Base-by-base conservation (phyloP, 2,113 vertebrate genomes). In the Carassius auratus region DNA sequence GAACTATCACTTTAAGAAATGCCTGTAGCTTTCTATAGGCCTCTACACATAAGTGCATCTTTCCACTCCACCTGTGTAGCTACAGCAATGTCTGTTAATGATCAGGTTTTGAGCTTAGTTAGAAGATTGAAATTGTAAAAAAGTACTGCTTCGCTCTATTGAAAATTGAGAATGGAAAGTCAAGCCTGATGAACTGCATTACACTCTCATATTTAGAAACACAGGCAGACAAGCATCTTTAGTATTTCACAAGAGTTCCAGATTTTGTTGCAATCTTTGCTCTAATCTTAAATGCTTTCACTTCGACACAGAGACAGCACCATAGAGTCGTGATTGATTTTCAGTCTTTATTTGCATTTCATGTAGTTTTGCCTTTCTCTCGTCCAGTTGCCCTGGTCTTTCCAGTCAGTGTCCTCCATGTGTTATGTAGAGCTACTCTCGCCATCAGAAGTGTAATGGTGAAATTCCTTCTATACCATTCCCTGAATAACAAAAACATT, bases 381-480 rank as follows among this genome's bases (percentile, higher is more conserved):
- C 23, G n/a, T 9, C 38, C 26, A 30, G 23, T 77, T 81, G 68
- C 89, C 86, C 88, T 94, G 76, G 80, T 55, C 0, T 81, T 69
- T 75, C 86, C 87, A 62, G 87, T 85, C 33, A 97, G 87, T 52
- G 84, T 93, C 88, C 38, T 96, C 95, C 96, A 96, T 38, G 93
- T 71, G 90, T 90, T 95, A 52, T 73, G 88, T 83, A 99, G 80
- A 50, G 93, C 91, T 79, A 98, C 96, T 90, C 90, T 94, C 79
- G 94, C 97, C 98, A 99, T 98, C 80, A 97, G 93, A 82, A 97
- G 91, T 0, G 97, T 99, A 92, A 99, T 98, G 89, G 92, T 93
- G 89, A 99, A 96, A 89, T 99, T 99, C 14, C 90, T 95, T 88
- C 90, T 93, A 93, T 99, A 99, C 98, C 98, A 98, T 75, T 98